Percentiles rank a stretch among this genome's conserved stretches.
phyloP scores from a whole-genome alignment of 2,888 invertebrate genomes.

The Diogma glabrata region DNA sequence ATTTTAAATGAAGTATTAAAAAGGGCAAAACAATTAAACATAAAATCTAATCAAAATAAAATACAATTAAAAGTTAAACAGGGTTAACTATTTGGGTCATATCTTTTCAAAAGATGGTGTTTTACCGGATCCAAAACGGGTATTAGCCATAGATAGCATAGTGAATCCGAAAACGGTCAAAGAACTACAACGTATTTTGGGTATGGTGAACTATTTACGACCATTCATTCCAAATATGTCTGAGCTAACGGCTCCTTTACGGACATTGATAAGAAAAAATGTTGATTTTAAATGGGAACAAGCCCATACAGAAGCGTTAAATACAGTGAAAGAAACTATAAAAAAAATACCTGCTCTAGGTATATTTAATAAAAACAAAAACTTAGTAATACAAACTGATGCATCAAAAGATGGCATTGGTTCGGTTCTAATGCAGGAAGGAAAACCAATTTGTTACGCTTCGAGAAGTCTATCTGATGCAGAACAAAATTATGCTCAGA shows the following conservation, averaged over 20 bases:
- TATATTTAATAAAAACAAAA: no score
- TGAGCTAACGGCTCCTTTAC: neutral
- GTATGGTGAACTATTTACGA: neutral
- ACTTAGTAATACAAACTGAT: no score
- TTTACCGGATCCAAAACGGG: neutral
- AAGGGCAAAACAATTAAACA: slow-evolving; percentile 19
- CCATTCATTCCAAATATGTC: no score
- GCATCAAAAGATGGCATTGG: no score
- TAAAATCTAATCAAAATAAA: slow-evolving; percentile 25
- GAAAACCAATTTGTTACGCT: no score
- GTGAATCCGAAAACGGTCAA: neutral
- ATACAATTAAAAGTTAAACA: slow-evolving; percentile 14
- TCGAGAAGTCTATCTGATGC: no score
- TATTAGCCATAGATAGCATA: neutral
- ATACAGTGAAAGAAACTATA: neutral
- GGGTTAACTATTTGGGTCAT: slow-evolving; percentile 24
- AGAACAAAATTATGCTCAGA: no score
- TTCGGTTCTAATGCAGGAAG: no score
- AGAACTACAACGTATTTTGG: neutral
- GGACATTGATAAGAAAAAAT: neutral
- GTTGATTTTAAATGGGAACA: neutral
- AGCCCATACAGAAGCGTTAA: neutral
- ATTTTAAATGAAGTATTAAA: slow-evolving; percentile 21
- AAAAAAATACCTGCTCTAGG: neutral
- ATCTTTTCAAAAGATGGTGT: neutral